phyloP scores from a whole-genome alignment of 2,113 vertebrate genomes.

The Tapirus terrestris region DNA sequence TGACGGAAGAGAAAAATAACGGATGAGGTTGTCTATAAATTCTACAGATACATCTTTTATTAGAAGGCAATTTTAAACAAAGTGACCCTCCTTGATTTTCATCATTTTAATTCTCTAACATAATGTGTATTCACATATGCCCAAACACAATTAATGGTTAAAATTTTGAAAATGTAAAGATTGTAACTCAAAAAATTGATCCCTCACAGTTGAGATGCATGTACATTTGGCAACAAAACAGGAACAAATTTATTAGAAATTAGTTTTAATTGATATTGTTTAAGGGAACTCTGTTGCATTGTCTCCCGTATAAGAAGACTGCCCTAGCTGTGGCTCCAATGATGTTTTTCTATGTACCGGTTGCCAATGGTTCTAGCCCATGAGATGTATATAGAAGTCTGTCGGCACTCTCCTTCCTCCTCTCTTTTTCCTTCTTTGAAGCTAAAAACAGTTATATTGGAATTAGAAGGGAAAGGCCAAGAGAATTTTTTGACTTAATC shows the following conservation, averaged over 20 bases:
- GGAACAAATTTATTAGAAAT: constrained; percentile 24
- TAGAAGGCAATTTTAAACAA: neutral
- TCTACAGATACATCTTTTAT: neutral
- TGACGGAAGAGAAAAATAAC: neutral
- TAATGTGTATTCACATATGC: neutral
- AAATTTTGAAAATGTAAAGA: neutral
- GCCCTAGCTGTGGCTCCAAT: neutral
- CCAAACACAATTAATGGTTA: neutral
- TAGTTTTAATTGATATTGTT: neutral
- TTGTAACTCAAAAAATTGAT: neutral
- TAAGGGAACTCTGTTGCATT: neutral
- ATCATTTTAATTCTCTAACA: neutral
- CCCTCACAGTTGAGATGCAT: neutral
- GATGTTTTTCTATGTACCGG: neutral
- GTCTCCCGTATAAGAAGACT: neutral
- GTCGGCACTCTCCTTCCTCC: neutral
- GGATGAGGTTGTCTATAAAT: neutral
- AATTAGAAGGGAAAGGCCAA: neutral
- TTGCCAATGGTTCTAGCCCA: neutral
- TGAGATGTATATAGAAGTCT: neutral
- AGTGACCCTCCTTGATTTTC: neutral
- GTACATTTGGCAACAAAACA: neutral
- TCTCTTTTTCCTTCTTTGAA: neutral
- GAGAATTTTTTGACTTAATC: neutral
- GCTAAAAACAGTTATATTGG: neutral